Evolutionary conservation across 2,797 vertebrate genomes (phyloP).

Genomic region (Dendrocincla fuliginosa): DNA sequence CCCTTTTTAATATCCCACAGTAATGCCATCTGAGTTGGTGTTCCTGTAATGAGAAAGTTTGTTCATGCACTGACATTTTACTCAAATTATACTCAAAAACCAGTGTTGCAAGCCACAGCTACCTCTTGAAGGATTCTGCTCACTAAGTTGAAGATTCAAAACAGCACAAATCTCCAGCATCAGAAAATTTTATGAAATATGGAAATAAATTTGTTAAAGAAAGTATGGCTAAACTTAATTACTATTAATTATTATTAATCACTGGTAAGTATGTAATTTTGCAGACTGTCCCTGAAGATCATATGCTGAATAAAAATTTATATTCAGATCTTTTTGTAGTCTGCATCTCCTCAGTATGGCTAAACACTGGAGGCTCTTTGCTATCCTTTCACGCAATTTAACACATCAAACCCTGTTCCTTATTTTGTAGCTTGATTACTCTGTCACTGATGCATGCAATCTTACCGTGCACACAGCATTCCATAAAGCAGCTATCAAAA

Average conservation of each 20-base stretch:
- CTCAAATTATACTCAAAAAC: background rate
- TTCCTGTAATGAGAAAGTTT: background rate
- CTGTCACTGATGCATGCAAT: background rate
- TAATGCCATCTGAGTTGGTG: background rate
- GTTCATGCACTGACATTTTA: background rate
- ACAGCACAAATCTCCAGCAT: background rate
- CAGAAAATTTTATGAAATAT: background rate
- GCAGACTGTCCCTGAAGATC: background rate
- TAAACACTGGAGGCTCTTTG: background rate
- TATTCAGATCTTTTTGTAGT: background rate
- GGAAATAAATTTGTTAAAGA: background rate
- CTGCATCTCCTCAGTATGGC: background rate
- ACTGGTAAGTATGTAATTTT: background rate
- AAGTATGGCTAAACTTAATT: background rate
- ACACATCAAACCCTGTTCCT: background rate
- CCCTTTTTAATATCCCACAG: background rate
- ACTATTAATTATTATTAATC: background rate
- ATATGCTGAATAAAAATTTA: background rate
- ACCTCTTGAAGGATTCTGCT: background rate
- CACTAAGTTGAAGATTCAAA: background rate
- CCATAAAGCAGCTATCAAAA: background rate
- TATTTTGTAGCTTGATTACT: background rate
- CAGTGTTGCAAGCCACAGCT: background rate
- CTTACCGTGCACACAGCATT: background rate
- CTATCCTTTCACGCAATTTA: background rate